phyloP scores from a whole-genome alignment of 2,797 vertebrate species.

The Rhabdophis nuchalis region DNA sequence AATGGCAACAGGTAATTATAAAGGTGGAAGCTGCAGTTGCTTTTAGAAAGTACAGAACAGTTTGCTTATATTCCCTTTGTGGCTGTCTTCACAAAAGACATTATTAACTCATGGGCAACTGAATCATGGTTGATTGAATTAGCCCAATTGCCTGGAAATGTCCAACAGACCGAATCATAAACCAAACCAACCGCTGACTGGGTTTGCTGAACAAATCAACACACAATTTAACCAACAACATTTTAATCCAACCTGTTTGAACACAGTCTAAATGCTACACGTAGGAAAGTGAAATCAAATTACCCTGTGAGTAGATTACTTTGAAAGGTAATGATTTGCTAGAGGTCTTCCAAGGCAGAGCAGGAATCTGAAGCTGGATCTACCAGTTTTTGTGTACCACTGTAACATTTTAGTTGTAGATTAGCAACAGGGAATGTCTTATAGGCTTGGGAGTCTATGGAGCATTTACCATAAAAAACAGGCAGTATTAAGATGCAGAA shows the following conservation, averaged over 20 bases:
- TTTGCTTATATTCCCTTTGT: neutral
- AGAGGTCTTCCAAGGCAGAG: neutral
- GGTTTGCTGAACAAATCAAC: neutral
- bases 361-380: neutral
- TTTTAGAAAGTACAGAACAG: neutral
- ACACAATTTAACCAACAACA: neutral
- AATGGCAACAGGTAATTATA: neutral
- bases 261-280: neutral
- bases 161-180: neutral
- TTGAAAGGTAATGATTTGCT: neutral
- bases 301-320: neutral
- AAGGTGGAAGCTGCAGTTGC: neutral
- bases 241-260: neutral
- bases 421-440: neutral
- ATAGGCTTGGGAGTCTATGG: neutral
- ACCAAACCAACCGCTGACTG: neutral
- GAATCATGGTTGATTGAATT: neutral
- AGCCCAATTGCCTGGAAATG: neutral
- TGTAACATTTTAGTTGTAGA: neutral
- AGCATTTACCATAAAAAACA: neutral
- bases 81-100: neutral
- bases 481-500: neutral
- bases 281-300: neutral
- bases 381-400: neutral
- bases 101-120: neutral